Evolutionary conservation across 2,113 vertebrate species (phyloP), one percentile per base, ranked within the genome.

Genomic region (Oenanthe oenanthe): DNA sequence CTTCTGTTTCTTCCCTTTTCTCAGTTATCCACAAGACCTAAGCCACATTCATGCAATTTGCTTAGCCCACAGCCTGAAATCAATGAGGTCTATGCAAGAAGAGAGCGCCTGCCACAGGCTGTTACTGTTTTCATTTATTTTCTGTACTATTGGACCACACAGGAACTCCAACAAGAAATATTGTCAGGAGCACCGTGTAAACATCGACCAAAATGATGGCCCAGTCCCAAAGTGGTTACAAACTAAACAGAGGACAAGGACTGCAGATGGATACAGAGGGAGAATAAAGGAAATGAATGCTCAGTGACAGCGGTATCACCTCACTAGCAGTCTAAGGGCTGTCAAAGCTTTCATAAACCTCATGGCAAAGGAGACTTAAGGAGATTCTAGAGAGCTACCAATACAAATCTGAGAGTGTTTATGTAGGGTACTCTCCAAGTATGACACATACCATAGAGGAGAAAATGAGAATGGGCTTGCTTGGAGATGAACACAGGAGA

Each of bases 121-220:
- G 89, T 71, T 86, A 78, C 53, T 68, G 73, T 9, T 90, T 92
- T 92, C 94, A 91, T 94, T 96, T 97, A 92, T 89, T 82, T 74
- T 36, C 60, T 86, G 53, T 73, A 71, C 74, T 92, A 77, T 67
- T 79, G 89, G 88, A 91, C 71, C 71, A 93, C 17, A 15, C 34
- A 89, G 78, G 89, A 85, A 91, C 78, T 74, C 60, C 31, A 91
- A 83, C 47, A 77, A 94, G 85, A 96, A 86, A 96, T 86, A 92
- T 32, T 93, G 85, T 88, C 92, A 79, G 68, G 56, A 82, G 54
- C 63, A 57, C 56, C 38, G 20, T 60, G 75, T 82, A 89, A 95
- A 93, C 81, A 85, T 12, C 0, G 0, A 89, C 60, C 47, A 74
- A 83, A 95, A 91, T 89, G 48, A 95, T 47, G 77, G 89, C 42